Evolutionary conservation across 2,797 vertebrate genomes (phyloP).

Genomic region (Hafferia zeledoni): DNA sequence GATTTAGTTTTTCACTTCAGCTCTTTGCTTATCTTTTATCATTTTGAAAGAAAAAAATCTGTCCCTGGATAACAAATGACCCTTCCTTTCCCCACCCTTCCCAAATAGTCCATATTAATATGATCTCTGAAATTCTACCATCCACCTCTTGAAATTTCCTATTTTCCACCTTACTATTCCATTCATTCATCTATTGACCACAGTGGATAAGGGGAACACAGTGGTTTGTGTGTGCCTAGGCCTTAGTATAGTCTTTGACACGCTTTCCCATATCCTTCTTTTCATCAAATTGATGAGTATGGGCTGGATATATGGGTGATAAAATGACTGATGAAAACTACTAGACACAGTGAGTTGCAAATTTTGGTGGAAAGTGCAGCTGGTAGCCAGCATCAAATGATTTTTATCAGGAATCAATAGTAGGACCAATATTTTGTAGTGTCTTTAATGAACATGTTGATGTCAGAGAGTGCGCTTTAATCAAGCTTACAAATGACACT

Average conservation of each 20-base stretch:
- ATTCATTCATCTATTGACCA: background rate
- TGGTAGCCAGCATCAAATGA: background rate
- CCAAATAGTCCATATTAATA: background rate
- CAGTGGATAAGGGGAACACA: fast-evolving
- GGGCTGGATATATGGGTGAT: background rate
- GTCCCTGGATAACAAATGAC: background rate
- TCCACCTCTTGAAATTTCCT: background rate
- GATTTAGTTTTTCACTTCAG: background rate
- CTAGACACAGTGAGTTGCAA: background rate
- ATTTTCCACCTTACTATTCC: background rate
- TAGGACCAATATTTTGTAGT: background rate
- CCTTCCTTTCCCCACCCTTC: background rate
- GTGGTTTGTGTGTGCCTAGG: background rate
- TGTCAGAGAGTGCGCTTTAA: background rate
- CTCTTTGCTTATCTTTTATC: fast-evolving
- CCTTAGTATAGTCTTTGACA: background rate
- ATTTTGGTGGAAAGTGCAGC: background rate
- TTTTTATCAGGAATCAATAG: background rate
- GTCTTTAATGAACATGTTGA: background rate
- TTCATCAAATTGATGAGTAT: background rate
- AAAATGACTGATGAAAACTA: background rate
- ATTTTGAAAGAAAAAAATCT: background rate
- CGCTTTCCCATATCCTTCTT: background rate
- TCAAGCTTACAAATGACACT: background rate
- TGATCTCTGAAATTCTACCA: background rate